Evolutionary conservation across 92 coral and sea anemone species (phyloP), one percentile per base, ranked within the genome.

Genomic region (Phenganax subtilis): DNA sequence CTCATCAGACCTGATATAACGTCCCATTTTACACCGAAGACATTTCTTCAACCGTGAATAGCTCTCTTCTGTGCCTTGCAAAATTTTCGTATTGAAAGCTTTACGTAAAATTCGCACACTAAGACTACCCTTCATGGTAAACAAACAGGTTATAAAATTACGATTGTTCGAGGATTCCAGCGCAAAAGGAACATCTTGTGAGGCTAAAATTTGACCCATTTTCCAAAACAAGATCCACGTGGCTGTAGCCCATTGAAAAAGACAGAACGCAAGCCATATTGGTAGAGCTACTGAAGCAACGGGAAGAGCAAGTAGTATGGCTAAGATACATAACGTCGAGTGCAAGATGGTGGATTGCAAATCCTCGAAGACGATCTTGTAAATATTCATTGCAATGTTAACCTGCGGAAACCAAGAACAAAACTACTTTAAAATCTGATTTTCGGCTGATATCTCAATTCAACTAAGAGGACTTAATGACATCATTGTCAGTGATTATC

Each of bases 1-100:
- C 62, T 93, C 98, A 76, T 88, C 90, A 51, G 85, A 87, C 90
- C 98, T 90, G 31, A 93, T 88, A 69, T 88, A 93, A 71, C 89
- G 93, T 55, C 98, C 96, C 55, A 87, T 91, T 37, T 82, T 68
- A 59, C 89, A 80, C 47, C 87, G 90, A 25, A 93, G 85, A n/a
- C 81, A 89, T 57, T 93, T 86, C 47, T 86, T 89, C 93, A 93
- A 88, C 71, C 93, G 93, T 51, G 77, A 81, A 71, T 93, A 90
- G 71, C 97, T 93, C 10, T 91, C 97, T 37, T 91, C 97, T 27
- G 67, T 85, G 87, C 90, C 83, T 54, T 88, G 73, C 14, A 93
- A 87, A 55, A 93, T 89, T 81, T 93, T 87, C 73, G 85, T 84
- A 90, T 89, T 83, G 29, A 93, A 82, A 60, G 92, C 85, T 86